These are phyloP conservation scores for Ormia ochracea DNA, from an alignment of 2,888 invertebrate genomes.

Conservation along the genomic window DNA sequence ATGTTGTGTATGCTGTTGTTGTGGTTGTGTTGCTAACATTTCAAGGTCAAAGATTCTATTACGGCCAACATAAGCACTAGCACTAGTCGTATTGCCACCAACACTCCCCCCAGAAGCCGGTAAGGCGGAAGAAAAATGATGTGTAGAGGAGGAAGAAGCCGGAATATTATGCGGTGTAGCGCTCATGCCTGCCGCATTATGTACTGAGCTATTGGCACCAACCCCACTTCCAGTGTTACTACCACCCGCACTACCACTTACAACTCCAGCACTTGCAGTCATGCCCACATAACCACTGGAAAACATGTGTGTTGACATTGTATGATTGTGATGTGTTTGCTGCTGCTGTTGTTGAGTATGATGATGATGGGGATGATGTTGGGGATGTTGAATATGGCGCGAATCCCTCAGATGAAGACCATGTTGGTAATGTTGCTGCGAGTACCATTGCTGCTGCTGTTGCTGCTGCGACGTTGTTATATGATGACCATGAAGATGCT, in stretches of 20 bases:
- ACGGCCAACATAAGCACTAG: slow-evolving; percentile 37
- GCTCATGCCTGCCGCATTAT: slow-evolving; percentile 21
- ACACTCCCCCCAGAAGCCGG: slow-evolving; percentile 17
- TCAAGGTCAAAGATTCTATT: slow-evolving; percentile 59
- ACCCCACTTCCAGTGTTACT: slow-evolving; percentile 10
- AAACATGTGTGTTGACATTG: slow-evolving; percentile 58
- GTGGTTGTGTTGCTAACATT: slow-evolving; percentile 52
- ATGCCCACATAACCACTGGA: slow-evolving; percentile 60
- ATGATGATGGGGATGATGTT: slow-evolving; percentile 33
- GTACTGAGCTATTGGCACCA: slow-evolving; percentile 17
- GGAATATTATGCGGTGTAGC: slow-evolving; percentile 24
- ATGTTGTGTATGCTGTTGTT: slow-evolving; percentile 43
- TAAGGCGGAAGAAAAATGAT: slow-evolving; percentile 44
- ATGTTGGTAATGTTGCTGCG: slow-evolving; percentile 53
- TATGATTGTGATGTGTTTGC: slow-evolving; percentile 46
- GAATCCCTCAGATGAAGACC: slow-evolving; percentile 55
- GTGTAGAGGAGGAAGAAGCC: slow-evolving; percentile 33
- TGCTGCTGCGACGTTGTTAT: slow-evolving; percentile 27
- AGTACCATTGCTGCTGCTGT: slow-evolving; percentile 39
- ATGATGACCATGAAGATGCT: slow-evolving; percentile 40
- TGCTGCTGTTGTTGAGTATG: slow-evolving; percentile 33
- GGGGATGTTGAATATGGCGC: slow-evolving; percentile 52
- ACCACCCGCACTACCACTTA: slow-evolving; percentile 12
- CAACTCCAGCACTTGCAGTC: slow-evolving; percentile 2
- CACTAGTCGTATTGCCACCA: slow-evolving; percentile 13